phyloP scores from a whole-genome alignment of 2,888 invertebrate species.

The Cremastinae sp. region DNA sequence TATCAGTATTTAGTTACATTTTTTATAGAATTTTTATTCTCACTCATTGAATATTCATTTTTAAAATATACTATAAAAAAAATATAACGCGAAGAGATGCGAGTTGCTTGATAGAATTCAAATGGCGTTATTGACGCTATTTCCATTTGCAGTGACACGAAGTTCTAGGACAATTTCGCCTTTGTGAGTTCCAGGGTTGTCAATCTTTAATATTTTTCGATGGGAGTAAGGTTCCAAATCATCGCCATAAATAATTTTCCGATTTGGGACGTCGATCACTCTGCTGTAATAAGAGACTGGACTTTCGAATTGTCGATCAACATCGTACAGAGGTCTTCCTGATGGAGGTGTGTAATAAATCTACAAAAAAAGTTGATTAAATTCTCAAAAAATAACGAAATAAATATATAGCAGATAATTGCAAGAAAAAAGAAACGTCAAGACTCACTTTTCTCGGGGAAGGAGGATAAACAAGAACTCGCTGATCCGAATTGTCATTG shows the following conservation, averaged over 20 bases:
- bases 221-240: constrained; percentile 66
- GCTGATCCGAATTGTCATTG: constrained; percentile 47
- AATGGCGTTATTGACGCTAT: constrained; percentile 56
- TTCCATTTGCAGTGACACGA: constrained; percentile 75
- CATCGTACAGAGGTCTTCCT: constrained; percentile 66
- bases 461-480: constrained; percentile 44
- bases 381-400: not conserved
- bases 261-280: constrained; percentile 66
- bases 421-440: not conserved
- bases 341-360: constrained; percentile 60
- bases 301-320: constrained; percentile 65
- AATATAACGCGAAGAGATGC: too few species aligned
- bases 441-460: constrained; percentile 59
- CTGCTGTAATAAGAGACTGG: constrained; percentile 69
- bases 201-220: constrained; percentile 69
- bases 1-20: too few species aligned
- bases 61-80: too few species aligned
- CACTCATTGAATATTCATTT: too few species aligned
- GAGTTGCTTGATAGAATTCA: too few species aligned
- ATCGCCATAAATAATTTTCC: constrained; percentile 64
- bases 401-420: not conserved
- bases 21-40: too few species aligned
- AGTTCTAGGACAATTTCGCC: constrained; percentile 75
- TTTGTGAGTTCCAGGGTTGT: constrained; percentile 66
- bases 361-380: constrained; percentile 15